Percentiles rank a stretch among this genome's conserved stretches.
phyloP scores from a whole-genome alignment of 2,888 invertebrate genomes.

The Orthosia cruda region DNA sequence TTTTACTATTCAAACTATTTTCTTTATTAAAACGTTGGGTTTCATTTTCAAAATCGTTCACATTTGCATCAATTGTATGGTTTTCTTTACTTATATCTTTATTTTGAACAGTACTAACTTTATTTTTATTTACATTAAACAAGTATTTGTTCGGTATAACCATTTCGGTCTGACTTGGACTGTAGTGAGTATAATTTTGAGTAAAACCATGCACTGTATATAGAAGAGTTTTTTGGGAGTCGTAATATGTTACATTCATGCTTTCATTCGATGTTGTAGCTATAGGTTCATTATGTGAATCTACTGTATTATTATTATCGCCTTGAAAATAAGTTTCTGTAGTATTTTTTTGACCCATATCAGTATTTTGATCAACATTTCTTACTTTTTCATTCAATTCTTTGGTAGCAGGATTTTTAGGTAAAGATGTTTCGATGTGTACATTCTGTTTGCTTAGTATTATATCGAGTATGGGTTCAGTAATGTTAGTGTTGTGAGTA shows the following conservation, averaged over 20 bases:
- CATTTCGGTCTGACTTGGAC: constrained; percentile 76
- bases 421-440: neutral
- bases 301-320: neutral
- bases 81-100: constrained; percentile 3
- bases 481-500: neutral
- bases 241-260: constrained; percentile 43
- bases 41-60: neutral
- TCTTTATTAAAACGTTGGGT: neutral
- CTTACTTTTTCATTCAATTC: neutral
- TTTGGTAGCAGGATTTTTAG: neutral
- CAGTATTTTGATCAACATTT: neutral
- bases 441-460: neutral
- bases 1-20: neutral
- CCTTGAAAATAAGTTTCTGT: neutral
- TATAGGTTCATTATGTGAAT: neutral
- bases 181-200: constrained; percentile 74
- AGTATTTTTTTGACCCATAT: neutral
- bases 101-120: neutral
- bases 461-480: neutral
- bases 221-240: constrained; percentile 70
- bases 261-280: neutral
- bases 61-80: neutral
- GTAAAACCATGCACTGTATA: constrained; percentile 70
- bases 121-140: constrained; percentile 34
- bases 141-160: constrained; percentile 71